phyloP scores from a whole-genome alignment of 2,113 vertebrate species.

The Siniperca knerii region DNA sequence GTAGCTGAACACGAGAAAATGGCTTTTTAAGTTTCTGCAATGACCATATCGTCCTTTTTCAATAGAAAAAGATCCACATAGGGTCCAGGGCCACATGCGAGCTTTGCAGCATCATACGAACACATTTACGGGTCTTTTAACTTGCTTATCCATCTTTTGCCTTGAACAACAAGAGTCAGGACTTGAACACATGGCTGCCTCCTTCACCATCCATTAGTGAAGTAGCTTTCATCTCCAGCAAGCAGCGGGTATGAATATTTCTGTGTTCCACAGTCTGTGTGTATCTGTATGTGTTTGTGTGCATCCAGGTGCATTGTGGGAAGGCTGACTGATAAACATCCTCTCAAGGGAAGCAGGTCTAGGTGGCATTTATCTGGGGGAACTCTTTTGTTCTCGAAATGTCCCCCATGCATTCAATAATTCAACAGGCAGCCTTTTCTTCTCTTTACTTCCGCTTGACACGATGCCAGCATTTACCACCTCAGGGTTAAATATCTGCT shows the following conservation, averaged over 20 bases:
- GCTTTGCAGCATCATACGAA: background rate
- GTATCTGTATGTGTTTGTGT: slow-evolving; percentile 14
- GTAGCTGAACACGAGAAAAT: too few relatives aligned
- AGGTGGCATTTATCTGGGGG: slow-evolving; percentile 73
- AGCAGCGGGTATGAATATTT: slow-evolving; percentile 27
- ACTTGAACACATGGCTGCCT: slow-evolving; percentile 76
- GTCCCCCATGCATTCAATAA: slow-evolving; percentile 73
- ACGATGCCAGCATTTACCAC: slow-evolving; percentile 40
- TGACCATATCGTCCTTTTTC: too few relatives aligned
- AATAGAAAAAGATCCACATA: background rate
- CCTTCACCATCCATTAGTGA: slow-evolving; percentile 88
- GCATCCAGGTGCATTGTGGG: slow-evolving; percentile 61
- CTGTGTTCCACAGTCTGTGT: slow-evolving; percentile 11
- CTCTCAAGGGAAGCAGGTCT: slow-evolving; percentile 60
- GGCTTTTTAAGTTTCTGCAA: too few relatives aligned
- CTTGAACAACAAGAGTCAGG: slow-evolving; percentile 88
- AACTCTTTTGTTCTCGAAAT: slow-evolving; percentile 76
- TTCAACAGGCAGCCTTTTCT: slow-evolving; percentile 71
- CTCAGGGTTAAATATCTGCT: slow-evolving; percentile 62
- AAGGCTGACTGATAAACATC: slow-evolving; percentile 57
- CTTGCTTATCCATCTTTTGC: slow-evolving; percentile 90
- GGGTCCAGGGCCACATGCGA: background rate
- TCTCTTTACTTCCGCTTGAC: slow-evolving; percentile 53
- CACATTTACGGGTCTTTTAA: slow-evolving; percentile 62
- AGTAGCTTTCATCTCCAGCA: slow-evolving; percentile 76